Evolutionary conservation across 2,113 vertebrate genomes (phyloP).

Genomic region (Zonotrichia leucophrys): DNA sequence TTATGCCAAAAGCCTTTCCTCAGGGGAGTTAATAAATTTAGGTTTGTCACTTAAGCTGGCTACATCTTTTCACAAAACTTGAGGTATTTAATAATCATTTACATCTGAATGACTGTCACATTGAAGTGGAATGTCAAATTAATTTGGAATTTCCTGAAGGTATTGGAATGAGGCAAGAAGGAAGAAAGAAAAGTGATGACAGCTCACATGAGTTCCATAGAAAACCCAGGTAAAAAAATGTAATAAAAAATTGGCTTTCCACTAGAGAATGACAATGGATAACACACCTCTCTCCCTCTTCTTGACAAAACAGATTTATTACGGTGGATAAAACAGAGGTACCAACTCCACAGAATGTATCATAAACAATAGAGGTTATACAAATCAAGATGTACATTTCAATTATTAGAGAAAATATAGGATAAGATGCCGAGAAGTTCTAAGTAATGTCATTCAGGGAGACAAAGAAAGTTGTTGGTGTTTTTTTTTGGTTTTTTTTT

Average conservation of each 20-base stretch:
- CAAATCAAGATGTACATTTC: background rate
- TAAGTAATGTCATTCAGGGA: background rate
- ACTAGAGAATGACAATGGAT: background rate
- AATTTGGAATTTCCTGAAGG: slow-evolving; percentile 1
- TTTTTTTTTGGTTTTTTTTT: background rate
- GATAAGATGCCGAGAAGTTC: background rate
- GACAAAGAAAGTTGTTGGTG: background rate
- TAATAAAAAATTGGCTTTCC: background rate
- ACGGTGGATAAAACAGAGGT: background rate
- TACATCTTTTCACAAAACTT: background rate
- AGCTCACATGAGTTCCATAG: background rate
- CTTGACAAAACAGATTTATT: background rate
- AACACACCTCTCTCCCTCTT: background rate
- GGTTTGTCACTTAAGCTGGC: background rate
- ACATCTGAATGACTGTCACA: background rate
- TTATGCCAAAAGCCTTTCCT: background rate
- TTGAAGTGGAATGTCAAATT: background rate
- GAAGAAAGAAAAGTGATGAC: background rate
- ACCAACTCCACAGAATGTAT: background rate
- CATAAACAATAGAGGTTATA: background rate
- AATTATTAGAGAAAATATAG: background rate
- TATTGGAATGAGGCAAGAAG: background rate
- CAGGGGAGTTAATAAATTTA: background rate
- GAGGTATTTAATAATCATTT: background rate
- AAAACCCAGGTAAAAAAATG: background rate